These are phyloP conservation scores for Scomber japonicus DNA, from an alignment of 2,113 vertebrate species.

Conservation along the genomic window DNA sequence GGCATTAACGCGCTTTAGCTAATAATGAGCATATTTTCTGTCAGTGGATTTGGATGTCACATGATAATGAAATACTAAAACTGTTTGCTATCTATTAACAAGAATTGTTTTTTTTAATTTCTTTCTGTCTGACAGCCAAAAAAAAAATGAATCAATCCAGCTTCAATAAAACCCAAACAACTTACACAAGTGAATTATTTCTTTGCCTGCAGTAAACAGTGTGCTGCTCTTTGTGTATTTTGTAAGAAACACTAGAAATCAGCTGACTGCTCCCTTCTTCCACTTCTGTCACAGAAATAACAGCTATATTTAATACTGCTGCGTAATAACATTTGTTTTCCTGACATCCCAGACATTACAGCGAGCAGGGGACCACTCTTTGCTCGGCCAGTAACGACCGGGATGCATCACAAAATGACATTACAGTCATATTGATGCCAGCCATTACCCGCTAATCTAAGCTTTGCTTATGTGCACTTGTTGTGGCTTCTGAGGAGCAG, in stretches of 20 bases:
- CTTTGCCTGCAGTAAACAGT: neutral
- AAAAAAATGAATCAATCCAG: conserved; percentile 23
- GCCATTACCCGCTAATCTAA: conserved; percentile 82
- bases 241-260: conserved; percentile 55
- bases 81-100: neutral
- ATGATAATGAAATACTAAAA: neutral
- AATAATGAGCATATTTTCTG: neutral
- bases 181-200: conserved; percentile 17
- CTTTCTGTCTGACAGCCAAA: conserved; percentile 11
- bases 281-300: conserved; percentile 75
- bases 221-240: neutral
- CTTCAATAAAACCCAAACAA: conserved; percentile 17
- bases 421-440: conserved; percentile 86
- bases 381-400: conserved; percentile 76
- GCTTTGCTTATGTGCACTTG: conserved; percentile 71
- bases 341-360: conserved; percentile 81
- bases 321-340: conserved; percentile 81
- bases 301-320: conserved; percentile 77
- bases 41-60: neutral
- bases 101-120: neutral
- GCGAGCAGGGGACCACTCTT: conserved; percentile 74
- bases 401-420: conserved; percentile 86
- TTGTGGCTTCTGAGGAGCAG: conserved; percentile 71
- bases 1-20: neutral
- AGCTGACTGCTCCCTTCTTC: conserved; percentile 64